Evolutionary conservation across 30 jellyfish, hydroid and myxozoan species (phyloP).

Genomic region (Mastigias papua): DNA sequence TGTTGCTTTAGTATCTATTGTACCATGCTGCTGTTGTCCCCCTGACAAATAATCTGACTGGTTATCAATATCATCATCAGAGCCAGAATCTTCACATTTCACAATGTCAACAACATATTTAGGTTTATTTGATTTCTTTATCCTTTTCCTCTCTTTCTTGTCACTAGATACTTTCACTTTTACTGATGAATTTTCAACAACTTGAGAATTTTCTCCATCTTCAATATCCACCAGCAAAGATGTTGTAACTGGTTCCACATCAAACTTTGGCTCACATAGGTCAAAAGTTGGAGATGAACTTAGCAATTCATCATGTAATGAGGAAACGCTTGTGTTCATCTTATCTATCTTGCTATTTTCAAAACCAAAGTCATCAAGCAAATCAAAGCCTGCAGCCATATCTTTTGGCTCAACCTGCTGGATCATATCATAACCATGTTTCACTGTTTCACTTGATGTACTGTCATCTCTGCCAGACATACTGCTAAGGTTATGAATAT

Average conservation of each 20-base stretch:
- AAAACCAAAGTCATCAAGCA: constrained; percentile 34
- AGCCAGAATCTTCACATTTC: constrained; percentile 39
- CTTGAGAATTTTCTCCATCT: not conserved
- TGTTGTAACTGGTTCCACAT: not conserved
- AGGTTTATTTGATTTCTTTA: constrained; percentile 20
- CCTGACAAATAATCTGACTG: not conserved
- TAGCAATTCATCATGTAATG: constrained; percentile 54
- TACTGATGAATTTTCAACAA: not conserved
- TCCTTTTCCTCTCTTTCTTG: constrained; percentile 5
- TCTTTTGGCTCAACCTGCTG: not conserved
- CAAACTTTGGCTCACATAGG: constrained; percentile 44
- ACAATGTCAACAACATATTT: constrained; percentile 62
- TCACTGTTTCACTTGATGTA: not conserved
- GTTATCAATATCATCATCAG: not conserved
- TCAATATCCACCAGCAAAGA: not conserved
- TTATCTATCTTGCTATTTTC: not conserved
- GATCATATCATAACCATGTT: not conserved
- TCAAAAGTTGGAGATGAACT: constrained; percentile 43
- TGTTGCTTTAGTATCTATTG: not conserved
- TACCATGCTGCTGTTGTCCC: not conserved
- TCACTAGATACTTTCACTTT: not conserved
- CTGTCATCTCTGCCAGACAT: not conserved
- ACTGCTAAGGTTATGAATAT: not conserved
- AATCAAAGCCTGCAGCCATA: constrained; percentile 10
- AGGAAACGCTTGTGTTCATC: not conserved